These are phyloP conservation scores for Stichodactyla mertensii DNA, from an alignment of 64 coral and sea anemone genomes.

Conservation along the genomic window DNA sequence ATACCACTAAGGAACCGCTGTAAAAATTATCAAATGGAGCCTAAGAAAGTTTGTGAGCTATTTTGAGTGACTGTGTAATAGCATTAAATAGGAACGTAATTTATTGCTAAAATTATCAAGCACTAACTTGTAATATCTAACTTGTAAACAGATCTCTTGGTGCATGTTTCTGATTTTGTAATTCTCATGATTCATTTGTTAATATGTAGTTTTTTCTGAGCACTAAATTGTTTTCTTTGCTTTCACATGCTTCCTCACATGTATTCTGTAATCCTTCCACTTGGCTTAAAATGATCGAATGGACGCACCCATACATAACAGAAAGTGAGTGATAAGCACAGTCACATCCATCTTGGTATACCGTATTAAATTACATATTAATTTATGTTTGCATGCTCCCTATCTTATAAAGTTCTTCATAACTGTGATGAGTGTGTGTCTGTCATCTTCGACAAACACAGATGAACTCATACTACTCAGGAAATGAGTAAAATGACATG, in stretches of 20 bases:
- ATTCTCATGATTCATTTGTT: background rate
- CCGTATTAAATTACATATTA: too few relatives aligned
- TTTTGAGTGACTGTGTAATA: too few relatives aligned
- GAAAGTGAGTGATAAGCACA: background rate
- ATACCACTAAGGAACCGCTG: too few relatives aligned
- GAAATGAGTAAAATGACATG: background rate
- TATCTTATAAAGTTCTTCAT: too few relatives aligned
- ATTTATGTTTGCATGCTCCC: too few relatives aligned
- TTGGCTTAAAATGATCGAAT: background rate
- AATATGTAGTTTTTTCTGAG: background rate
- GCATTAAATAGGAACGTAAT: too few relatives aligned
- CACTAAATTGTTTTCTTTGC: background rate
- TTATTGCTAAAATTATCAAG: too few relatives aligned
- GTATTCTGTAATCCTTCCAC: background rate
- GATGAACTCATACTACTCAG: background rate
- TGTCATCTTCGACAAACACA: background rate
- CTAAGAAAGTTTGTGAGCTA: too few relatives aligned
- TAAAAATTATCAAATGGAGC: too few relatives aligned
- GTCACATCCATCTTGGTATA: background rate
- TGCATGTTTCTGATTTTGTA: background rate
- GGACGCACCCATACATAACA: background rate
- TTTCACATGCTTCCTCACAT: background rate
- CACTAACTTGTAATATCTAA: too few relatives aligned
- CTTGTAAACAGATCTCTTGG: background rate
- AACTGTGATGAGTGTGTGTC: background rate